These are phyloP conservation scores for Zonitis immaculata DNA, from an alignment of 2,888 invertebrate species.

Conservation along the genomic window DNA sequence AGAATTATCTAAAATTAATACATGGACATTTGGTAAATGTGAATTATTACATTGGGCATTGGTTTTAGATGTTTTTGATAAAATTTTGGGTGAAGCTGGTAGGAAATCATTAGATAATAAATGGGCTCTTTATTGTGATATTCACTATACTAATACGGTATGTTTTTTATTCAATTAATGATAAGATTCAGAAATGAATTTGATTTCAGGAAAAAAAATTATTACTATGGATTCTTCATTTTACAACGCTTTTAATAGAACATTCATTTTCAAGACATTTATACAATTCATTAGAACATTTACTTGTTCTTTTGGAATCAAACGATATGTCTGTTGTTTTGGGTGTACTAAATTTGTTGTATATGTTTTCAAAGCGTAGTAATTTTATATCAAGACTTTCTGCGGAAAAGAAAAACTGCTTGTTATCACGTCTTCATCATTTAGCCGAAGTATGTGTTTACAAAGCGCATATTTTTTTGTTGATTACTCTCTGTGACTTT, in stretches of 20 bases:
- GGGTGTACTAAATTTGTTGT: constrained; percentile 76
- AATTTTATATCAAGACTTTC: constrained; percentile 77
- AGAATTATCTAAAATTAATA: constrained; percentile 67
- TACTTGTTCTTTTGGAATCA: constrained; percentile 70
- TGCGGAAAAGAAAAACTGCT: constrained; percentile 64
- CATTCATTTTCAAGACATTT: constrained; percentile 82
- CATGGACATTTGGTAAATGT: constrained; percentile 84
- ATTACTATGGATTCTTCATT: constrained; percentile 70
- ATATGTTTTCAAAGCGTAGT: constrained; percentile 84
- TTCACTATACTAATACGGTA: constrained; percentile 58
- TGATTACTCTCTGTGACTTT: background rate
- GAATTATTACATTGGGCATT: constrained; percentile 85
- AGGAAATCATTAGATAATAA: constrained; percentile 56
- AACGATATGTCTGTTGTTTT: constrained; percentile 80
- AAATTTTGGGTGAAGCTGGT: constrained; percentile 71
- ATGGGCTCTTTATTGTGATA: constrained; percentile 72
- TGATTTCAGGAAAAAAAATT: constrained; percentile 62
- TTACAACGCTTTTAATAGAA: constrained; percentile 78
- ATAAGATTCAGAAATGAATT: too few species aligned
- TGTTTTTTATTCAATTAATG: too few species aligned
- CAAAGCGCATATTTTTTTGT: too few species aligned
- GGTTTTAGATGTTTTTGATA: constrained; percentile 70
- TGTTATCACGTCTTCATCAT: constrained; percentile 68
- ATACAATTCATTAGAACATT: constrained; percentile 83
- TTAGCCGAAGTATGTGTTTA: constrained; percentile 67